Conservation (phyloP, 1,140 invertebrate genomes). For the Atopsyche davidsoni region DNA sequence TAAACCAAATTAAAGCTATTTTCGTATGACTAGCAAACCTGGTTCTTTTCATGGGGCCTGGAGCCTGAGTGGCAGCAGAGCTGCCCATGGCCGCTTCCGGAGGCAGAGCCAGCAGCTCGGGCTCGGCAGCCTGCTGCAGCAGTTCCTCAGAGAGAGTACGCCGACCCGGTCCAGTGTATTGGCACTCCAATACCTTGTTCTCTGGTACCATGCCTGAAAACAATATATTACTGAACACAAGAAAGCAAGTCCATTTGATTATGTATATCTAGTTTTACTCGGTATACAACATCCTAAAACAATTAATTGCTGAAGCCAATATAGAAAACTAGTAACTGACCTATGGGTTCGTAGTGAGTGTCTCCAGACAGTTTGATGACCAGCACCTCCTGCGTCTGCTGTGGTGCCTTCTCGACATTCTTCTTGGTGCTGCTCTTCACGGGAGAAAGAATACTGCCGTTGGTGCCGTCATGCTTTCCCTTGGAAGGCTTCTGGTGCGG, state of each 20-base stretch:
- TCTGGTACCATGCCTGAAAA: slow-evolving; percentile 40
- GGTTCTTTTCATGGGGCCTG: slow-evolving; percentile 33
- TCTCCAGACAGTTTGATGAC: slow-evolving; percentile 41
- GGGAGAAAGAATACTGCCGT: slow-evolving; percentile 7
- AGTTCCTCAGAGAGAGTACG: slow-evolving; percentile 7
- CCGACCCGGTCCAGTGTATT: slow-evolving; percentile 32
- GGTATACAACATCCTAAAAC: no score
- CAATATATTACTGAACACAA: background rate
- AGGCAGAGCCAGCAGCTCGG: slow-evolving; percentile 5
- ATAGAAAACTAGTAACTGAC: no score
- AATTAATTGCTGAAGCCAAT: no score
- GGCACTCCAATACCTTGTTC: slow-evolving; percentile 43
- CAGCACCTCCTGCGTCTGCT: slow-evolving; percentile 35
- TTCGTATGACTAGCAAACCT: slow-evolving; percentile 15
- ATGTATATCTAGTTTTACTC: no score
- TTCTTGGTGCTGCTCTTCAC: slow-evolving; percentile 14
- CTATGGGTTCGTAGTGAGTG: slow-evolving; percentile 42
- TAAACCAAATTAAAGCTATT: background rate
- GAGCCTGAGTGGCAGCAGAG: no score
- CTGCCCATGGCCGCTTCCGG: background rate
- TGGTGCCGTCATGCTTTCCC: slow-evolving; percentile 17
- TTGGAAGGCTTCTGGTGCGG: slow-evolving; percentile 11
- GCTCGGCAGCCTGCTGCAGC: background rate
- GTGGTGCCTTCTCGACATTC: slow-evolving; percentile 4
- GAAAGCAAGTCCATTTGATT: slow-evolving; percentile 3